Percentiles rank a stretch among this genome's conserved stretches.
Evolutionary conservation across 2,113 vertebrate genomes (phyloP).

Genomic region (Petrocephalus zakoni): DNA sequence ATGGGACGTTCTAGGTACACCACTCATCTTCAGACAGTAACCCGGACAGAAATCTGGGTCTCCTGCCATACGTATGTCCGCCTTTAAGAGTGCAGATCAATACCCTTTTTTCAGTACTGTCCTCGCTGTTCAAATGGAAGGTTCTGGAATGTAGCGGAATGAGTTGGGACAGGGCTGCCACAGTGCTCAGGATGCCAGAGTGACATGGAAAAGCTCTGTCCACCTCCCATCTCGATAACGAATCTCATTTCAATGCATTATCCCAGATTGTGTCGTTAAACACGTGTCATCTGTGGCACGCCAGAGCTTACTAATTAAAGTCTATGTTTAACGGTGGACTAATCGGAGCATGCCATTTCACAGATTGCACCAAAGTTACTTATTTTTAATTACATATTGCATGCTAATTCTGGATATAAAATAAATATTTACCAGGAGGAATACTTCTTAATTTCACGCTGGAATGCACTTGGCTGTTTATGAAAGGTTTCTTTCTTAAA

Average conservation of each 20-base stretch:
- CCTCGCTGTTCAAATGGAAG: neutral
- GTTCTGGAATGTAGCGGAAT: neutral
- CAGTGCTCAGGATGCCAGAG: neutral
- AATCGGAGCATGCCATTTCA: constrained; percentile 50
- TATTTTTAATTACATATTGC: constrained; percentile 61
- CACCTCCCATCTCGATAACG: neutral
- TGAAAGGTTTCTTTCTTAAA: constrained; percentile 47
- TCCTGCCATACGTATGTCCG: neutral
- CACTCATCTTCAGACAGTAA: neutral
- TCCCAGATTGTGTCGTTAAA: constrained; percentile 32
- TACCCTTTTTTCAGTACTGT: neutral
- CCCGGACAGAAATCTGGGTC: neutral
- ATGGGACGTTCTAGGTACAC: neutral
- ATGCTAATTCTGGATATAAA: constrained; percentile 60
- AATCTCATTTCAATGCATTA: constrained; percentile 33
- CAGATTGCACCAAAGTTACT: constrained; percentile 42
- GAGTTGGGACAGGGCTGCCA: neutral
- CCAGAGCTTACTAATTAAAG: constrained; percentile 52
- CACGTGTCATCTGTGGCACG: constrained; percentile 26
- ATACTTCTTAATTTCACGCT: constrained; percentile 60
- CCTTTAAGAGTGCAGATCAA: neutral
- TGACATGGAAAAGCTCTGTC: neutral
- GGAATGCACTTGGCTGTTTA: constrained; percentile 50
- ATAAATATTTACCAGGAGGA: constrained; percentile 58
- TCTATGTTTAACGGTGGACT: constrained; percentile 46